Percentiles rank a stretch among this genome's conserved stretches.
phyloP scores from a whole-genome alignment of 1,140 invertebrate species.

The Papilio xuthus region DNA sequence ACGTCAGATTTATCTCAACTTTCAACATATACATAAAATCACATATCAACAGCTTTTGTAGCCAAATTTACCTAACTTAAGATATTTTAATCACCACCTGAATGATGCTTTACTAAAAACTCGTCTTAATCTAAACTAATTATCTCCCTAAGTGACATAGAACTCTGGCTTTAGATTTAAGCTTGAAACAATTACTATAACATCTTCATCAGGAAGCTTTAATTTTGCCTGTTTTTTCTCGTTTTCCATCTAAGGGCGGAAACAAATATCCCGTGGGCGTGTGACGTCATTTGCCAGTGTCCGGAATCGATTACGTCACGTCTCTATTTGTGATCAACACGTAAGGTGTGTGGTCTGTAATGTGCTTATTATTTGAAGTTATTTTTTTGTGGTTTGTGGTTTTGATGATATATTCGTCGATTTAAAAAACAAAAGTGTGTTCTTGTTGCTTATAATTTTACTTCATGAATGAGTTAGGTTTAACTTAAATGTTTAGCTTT shows the following conservation, averaged over 20 bases:
- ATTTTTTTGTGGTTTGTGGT: constrained; percentile 25
- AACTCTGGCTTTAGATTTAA: too few relatives aligned
- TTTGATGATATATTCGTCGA: constrained; percentile 14
- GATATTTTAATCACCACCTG: too few relatives aligned
- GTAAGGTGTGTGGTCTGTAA: constrained; percentile 40
- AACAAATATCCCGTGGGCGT: constrained; percentile 38
- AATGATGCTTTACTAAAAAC: too few relatives aligned
- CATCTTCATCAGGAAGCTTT: neutral
- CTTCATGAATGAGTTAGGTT: too few relatives aligned
- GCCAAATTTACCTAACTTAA: too few relatives aligned
- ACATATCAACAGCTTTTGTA: too few relatives aligned
- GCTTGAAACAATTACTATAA: neutral
- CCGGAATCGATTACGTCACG: constrained; percentile 33
- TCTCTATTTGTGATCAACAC: constrained; percentile 46
- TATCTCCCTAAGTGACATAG: too few relatives aligned
- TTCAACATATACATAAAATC: too few relatives aligned
- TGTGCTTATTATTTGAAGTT: constrained; percentile 38
- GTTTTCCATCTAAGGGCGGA: constrained; percentile 32
- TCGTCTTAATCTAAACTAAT: too few relatives aligned
- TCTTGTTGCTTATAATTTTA: constrained; percentile 25
- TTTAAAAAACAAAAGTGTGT: constrained; percentile 10
- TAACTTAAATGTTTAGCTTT: too few relatives aligned
- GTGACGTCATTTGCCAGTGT: constrained; percentile 27
- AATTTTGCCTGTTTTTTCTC: neutral
- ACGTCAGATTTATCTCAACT: too few relatives aligned